Evolutionary conservation across 2,113 vertebrate genomes (phyloP), one percentile per base, ranked within the genome.

Genomic region (Sula dactylatra): DNA sequence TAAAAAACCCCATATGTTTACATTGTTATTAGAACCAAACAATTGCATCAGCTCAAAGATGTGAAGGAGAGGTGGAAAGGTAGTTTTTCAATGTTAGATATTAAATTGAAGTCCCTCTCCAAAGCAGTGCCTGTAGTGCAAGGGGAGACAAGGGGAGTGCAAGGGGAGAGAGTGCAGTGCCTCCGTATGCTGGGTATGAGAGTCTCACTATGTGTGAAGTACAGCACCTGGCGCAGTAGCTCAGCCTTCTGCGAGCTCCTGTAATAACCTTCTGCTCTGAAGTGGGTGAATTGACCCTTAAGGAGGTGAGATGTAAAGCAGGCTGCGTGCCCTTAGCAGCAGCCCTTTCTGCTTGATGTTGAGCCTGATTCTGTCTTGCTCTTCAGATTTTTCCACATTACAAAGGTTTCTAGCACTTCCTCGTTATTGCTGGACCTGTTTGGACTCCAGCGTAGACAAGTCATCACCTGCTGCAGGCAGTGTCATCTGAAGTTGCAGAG

Each of bases 111-210:
- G 11, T 40, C 58, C 38, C 11, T 45, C n/a, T 90, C 61, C 47
- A 42, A 49, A 90, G 65, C 40, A 10, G 58, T 7, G 24, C 42
- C 34, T 59, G 49, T 11, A 11, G n/a, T 10, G 32, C 12, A n/a
- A 26, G 29, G 32, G 59, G 20, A 29, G 21, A 34, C 66, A 6
- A 86, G 25, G 25, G 38, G 15, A 21, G n/a, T 3, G 7, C n/a
- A n/a, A n/a, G n/a, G n/a, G n/a, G n/a, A n/a, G n/a, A n/a, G n/a
- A n/a, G 24, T 61, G 73, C 24, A 7, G 0, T 4, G 16, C 5
- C 36, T 62, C 32, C 9, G 1, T 16, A 6, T 9, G 0, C 3
- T 7, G 38, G 14, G 31, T 8, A 1, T 3, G 32, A 34, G 58
- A 21, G 29, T 18, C 22, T 91, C 65, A 2, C 9, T 11, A 1